Percentiles rank a stretch among this genome's conserved stretches.
These are phyloP conservation scores for Danio kyathit DNA, from an alignment of 2,797 vertebrate species.

Conservation along the genomic window DNA sequence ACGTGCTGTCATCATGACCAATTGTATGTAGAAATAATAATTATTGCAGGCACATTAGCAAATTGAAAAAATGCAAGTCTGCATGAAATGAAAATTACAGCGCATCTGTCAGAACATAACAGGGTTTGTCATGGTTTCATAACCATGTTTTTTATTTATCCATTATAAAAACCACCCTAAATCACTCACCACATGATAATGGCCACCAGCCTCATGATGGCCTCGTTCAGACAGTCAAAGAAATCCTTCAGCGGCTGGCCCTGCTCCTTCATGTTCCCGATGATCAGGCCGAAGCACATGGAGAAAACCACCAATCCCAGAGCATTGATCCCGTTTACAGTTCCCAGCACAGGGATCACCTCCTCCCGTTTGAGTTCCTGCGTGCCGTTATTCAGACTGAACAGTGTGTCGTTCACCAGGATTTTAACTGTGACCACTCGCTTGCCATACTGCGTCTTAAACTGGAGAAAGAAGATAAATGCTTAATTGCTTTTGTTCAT, in stretches of 20 bases:
- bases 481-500: neutral
- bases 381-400: slow-evolving; percentile 69
- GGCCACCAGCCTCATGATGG: slow-evolving; percentile 85
- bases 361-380: slow-evolving; percentile 78
- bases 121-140: neutral
- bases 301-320: slow-evolving; percentile 86
- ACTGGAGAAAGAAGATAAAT: slow-evolving; percentile 72
- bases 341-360: slow-evolving; percentile 86
- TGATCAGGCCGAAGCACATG: slow-evolving; percentile 84
- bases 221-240: slow-evolving; percentile 86
- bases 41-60: too few relatives aligned
- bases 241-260: slow-evolving; percentile 82
- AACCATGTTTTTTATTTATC: neutral
- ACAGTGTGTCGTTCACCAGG: slow-evolving; percentile 79
- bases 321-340: slow-evolving; percentile 93
- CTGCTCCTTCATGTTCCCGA: slow-evolving; percentile 83
- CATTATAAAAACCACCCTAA: neutral
- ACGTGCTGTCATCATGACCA: too few relatives aligned
- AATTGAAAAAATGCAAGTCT: too few relatives aligned
- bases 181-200: slow-evolving; percentile 85
- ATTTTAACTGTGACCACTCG: slow-evolving; percentile 77
- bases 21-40: too few relatives aligned
- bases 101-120: neutral
- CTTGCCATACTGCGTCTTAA: slow-evolving; percentile 92
- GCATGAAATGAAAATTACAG: neutral